Conservation (phyloP, 2,113 vertebrate genomes). For the Leucosticte australis region DNA sequence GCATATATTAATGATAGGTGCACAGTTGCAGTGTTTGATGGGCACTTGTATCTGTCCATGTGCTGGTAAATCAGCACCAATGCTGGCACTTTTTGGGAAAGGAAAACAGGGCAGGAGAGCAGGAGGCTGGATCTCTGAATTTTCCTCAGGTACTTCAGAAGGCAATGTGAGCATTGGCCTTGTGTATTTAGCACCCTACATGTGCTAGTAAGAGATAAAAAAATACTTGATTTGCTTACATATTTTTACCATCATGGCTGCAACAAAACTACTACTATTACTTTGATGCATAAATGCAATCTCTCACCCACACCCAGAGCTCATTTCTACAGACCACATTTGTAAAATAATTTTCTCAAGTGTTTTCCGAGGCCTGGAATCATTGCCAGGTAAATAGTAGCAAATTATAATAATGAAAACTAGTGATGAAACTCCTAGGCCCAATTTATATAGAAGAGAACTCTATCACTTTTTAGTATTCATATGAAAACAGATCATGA, state of each 20-base stretch:
- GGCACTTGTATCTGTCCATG: background rate
- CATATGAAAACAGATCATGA: background rate
- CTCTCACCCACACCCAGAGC: background rate
- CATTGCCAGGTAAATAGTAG: background rate
- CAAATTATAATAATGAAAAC: background rate
- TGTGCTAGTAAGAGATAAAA: background rate
- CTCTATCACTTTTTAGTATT: background rate
- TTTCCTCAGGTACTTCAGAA: background rate
- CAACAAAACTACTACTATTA: background rate
- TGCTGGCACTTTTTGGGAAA: background rate
- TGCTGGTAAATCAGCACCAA: background rate
- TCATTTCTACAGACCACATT: background rate
- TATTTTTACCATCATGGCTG: background rate
- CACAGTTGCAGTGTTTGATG: background rate
- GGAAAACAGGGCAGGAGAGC: background rate
- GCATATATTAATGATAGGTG: background rate
- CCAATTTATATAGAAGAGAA: background rate
- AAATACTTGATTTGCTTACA: background rate
- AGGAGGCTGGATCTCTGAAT: background rate
- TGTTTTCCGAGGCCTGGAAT: background rate
- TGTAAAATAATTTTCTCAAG: background rate
- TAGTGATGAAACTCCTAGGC: background rate
- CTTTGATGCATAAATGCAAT: background rate
- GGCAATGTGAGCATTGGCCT: fast-evolving
- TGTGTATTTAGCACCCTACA: background rate